These are phyloP conservation scores for Calliopum simillimum DNA, from an alignment of 2,888 invertebrate species.

Conservation along the genomic window DNA sequence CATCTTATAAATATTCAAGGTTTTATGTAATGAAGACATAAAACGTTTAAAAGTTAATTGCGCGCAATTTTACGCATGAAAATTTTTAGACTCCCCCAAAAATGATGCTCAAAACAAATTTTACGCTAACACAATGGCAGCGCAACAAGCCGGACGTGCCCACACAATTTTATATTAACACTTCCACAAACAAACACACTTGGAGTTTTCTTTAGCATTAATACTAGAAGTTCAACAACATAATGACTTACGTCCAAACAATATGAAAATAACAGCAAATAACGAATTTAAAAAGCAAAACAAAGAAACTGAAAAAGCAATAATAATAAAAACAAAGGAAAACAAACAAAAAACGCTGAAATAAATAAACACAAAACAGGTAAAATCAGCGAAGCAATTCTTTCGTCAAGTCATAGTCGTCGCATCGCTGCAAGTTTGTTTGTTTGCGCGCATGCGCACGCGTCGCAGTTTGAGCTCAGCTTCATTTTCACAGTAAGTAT, in stretches of 20 bases:
- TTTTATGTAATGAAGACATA: no score
- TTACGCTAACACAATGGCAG: no score
- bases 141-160: no score
- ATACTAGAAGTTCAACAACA: not conserved
- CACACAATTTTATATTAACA: no score
- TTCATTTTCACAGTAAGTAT: not conserved
- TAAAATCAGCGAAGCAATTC: not conserved
- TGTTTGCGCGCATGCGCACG: not conserved
- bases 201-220: not conserved
- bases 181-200: not conserved
- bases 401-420: conserved; percentile 7
- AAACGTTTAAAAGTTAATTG: no score
- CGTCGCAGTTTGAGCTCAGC: not conserved
- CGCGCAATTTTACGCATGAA: no score
- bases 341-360: no score
- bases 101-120: no score
- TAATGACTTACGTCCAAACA: conserved; percentile 3
- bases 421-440: not conserved
- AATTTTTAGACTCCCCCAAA: no score
- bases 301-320: not conserved
- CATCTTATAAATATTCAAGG: no score
- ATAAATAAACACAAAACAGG: not conserved
- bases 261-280: not conserved
- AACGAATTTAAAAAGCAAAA: conserved; percentile 19
- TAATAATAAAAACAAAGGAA: not conserved